Evolutionary conservation across 2,797 vertebrate genomes (phyloP).

Genomic region (Rousettus madagascariensis): DNA sequence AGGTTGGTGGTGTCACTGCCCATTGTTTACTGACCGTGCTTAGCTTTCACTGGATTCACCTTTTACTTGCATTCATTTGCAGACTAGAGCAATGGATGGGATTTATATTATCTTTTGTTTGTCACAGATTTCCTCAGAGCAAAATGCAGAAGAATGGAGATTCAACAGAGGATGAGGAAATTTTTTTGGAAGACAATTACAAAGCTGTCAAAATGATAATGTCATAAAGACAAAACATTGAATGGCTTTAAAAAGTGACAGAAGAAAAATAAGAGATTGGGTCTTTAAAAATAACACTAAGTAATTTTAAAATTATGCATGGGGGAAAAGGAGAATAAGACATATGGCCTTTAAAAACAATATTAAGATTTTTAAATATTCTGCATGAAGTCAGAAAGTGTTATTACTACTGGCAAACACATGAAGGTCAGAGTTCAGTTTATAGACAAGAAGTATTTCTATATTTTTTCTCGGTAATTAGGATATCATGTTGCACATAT

Average conservation of each 20-base stretch:
- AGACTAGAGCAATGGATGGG: not conserved
- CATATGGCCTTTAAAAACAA: not conserved
- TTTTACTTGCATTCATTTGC: not conserved
- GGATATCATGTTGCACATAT: constrained; percentile 53
- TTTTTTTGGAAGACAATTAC: not conserved
- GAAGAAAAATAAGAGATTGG: not conserved
- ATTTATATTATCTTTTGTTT: not conserved
- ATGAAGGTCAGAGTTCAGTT: constrained; percentile 41
- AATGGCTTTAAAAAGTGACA: not conserved
- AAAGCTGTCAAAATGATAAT: constrained; percentile 25
- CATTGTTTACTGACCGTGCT: not conserved
- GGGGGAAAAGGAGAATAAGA: not conserved
- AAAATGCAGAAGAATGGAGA: not conserved
- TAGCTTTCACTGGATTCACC: not conserved
- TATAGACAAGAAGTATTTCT: constrained; percentile 61
- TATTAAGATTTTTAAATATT: constrained; percentile 6
- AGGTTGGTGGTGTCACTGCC: not conserved
- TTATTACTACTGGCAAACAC: not conserved
- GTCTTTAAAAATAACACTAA: constrained; percentile 26
- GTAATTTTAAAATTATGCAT: not conserved
- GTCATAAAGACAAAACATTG: constrained; percentile 2
- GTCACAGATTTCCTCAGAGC: not conserved
- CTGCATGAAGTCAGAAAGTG: constrained; percentile 22
- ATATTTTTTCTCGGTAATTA: constrained; percentile 60
- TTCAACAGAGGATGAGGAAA: not conserved